Evolutionary conservation across 2,888 invertebrate species (phyloP), one percentile per base, ranked within the genome.

Genomic region (Cheilosia grossa): DNA sequence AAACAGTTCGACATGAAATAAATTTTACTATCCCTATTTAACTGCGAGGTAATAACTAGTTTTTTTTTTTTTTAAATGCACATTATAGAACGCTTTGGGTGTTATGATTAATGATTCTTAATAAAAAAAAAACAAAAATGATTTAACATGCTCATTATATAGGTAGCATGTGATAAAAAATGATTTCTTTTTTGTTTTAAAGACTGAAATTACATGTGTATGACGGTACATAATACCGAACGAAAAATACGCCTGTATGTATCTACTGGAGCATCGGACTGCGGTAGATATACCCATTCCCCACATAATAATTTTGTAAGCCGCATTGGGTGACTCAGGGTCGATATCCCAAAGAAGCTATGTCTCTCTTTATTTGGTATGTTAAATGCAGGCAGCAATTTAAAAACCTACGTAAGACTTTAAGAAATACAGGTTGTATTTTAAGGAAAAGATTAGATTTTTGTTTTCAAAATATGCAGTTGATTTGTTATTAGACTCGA

Each of bases 321-420:
- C 59, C 58, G 75, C 59, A 42, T 59, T 17, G 13, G 9, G 2
- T 75, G 66, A 75, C 58, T 75, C 75, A 58, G 40, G 30, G 51
- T 10, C 37, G 19, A 33, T 17, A 47, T 49, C 5, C 9, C 13
- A 27, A 10, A 47, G 33, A 44, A 37, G 10, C 9, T 17, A 7
- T 10, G 6, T 21, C 33, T 4, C 10, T 15, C 33, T 4, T 10
- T n/a, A 78, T 63, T 69, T 63, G 70, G 69, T 78, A 54, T 47
- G 37, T 40, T n/a, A 19, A 49, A 27, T 44, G 24, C 53, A 67
- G 59, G 30, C 27, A 17, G 13, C n/a, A 53, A 7, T 40, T 51
- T 9, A 4, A 53, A 24, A 53, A 13, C 21, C 21, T 15, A 51
- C 6, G 7, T n/a, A 17, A 13, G 10, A 15, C 40, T 66, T 27